Percentiles rank a stretch among this genome's conserved stretches.
phyloP scores from a whole-genome alignment of 1,140 invertebrate species.

The Paraescarpia echinospica region DNA sequence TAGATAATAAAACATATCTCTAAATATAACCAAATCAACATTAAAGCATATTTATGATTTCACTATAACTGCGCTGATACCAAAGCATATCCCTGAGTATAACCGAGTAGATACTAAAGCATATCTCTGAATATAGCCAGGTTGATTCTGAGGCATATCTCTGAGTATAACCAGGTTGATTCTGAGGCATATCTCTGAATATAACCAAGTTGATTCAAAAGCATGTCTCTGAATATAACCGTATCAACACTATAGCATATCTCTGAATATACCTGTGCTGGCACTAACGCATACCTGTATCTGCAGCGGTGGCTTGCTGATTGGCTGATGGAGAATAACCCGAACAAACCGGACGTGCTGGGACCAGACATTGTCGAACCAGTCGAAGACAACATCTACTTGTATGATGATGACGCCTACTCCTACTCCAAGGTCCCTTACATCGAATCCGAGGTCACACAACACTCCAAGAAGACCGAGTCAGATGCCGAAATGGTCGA shows the following conservation, averaged over 20 bases:
- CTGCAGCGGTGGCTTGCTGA: slow-evolving; percentile 72
- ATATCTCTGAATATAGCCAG: too few species aligned
- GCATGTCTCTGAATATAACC: too few species aligned
- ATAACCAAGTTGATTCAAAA: neutral
- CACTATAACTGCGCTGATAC: neutral
- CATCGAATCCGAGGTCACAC: neutral
- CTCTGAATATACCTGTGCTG: neutral
- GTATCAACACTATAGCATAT: too few species aligned
- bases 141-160: neutral
- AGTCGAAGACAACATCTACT: neutral
- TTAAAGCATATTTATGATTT: neutral
- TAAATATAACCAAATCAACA: neutral
- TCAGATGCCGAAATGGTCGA: neutral
- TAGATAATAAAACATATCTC: too few species aligned
- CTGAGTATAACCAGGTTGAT: neutral
- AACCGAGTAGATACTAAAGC: too few species aligned
- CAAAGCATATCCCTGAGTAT: too few species aligned
- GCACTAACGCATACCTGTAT: neutral
- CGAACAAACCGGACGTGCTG: slow-evolving; percentile 66
- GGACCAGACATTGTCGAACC: slow-evolving; percentile 9
- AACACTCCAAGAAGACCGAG: neutral
- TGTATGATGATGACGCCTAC: neutral
- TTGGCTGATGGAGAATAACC: slow-evolving; percentile 75
- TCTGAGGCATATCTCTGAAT: neutral
- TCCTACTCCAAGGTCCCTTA: neutral